These are phyloP conservation scores for Babylonia areolata DNA, from an alignment of 1,140 invertebrate genomes.

Conservation along the genomic window DNA sequence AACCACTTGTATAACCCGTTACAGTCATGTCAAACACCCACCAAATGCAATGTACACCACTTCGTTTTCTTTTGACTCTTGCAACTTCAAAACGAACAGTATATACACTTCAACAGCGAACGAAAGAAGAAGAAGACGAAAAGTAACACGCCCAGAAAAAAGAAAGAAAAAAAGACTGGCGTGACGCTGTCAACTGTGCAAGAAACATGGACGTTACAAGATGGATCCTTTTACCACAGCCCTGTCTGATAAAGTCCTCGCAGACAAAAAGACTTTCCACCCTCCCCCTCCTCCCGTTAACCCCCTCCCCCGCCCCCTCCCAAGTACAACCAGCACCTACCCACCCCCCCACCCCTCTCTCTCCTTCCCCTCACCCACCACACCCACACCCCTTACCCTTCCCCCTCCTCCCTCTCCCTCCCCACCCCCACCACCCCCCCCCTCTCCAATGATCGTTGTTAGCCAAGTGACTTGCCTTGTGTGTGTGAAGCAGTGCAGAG, in stretches of 20 bases:
- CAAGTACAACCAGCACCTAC: too few relatives aligned
- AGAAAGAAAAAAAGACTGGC: background rate
- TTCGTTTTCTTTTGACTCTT: too few relatives aligned
- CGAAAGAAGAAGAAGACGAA: too few relatives aligned
- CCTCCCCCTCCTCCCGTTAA: background rate
- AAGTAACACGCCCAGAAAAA: too few relatives aligned
- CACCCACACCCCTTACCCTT: background rate
- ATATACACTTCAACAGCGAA: too few relatives aligned
- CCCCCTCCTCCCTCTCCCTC: too few relatives aligned
- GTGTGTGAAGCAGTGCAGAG: too few relatives aligned
- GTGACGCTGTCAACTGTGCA: background rate
- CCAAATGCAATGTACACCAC: too few relatives aligned
- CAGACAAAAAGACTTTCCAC: background rate
- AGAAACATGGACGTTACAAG: background rate
- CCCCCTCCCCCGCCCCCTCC: background rate
- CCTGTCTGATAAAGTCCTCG: background rate
- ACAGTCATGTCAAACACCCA: too few relatives aligned
- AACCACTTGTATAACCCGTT: too few relatives aligned
- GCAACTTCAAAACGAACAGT: too few relatives aligned
- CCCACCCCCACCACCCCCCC: background rate
- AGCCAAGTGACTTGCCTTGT: background rate
- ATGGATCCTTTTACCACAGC: background rate
- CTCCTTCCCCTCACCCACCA: background rate
- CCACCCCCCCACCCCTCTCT: background rate
- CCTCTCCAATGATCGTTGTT: background rate